Conservation (phyloP, 2,797 vertebrate species). For the Spea hammondii region DNA sequence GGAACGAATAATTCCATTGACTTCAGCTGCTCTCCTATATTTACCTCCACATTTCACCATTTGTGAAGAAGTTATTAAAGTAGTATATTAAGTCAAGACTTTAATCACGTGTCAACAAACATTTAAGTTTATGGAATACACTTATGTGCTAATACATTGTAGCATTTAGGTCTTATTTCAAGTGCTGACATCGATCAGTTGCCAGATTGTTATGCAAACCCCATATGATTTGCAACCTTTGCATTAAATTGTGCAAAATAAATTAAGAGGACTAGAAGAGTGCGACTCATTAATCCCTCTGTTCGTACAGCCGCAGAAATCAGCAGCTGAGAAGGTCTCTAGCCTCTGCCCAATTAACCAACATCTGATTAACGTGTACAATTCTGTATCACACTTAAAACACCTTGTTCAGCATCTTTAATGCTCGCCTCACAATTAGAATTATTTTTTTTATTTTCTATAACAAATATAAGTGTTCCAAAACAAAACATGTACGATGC, state of each 20-base stretch:
- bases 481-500: neutral
- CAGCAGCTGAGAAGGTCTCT: constrained; percentile 1
- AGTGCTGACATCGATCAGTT: neutral
- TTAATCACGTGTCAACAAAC: no score
- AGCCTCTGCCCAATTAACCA: neutral
- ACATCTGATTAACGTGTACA: neutral
- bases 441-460: neutral
- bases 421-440: neutral
- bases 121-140: no score
- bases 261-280: neutral
- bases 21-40: no score
- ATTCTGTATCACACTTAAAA: neutral
- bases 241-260: neutral
- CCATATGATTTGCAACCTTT: neutral
- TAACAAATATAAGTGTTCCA: neutral
- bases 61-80: no score
- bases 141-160: no score
- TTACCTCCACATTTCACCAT: no score
- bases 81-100: no score
- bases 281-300: constrained; percentile 5
- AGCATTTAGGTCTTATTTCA: no score
- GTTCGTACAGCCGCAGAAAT: neutral
- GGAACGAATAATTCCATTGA: no score
- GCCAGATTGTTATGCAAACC: neutral
- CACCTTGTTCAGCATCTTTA: neutral